These are phyloP conservation scores for Sylvicola fuscatus DNA, from an alignment of 2,888 invertebrate genomes.

Conservation along the genomic window DNA sequence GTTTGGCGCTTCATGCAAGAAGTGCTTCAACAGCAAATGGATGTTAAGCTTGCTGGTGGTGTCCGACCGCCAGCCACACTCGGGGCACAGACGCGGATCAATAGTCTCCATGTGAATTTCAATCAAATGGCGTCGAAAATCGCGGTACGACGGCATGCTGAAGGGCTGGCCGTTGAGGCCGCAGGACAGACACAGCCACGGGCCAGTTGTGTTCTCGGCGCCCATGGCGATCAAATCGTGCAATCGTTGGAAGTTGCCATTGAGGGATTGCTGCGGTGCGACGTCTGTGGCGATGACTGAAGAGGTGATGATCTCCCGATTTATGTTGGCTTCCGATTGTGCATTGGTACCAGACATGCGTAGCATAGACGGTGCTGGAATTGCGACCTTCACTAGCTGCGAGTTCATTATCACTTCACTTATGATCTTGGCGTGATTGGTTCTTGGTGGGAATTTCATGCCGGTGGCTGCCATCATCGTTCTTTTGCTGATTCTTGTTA, in stretches of 20 bases:
- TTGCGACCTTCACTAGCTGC: slow-evolving; percentile 45
- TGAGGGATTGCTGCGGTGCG: slow-evolving; percentile 14
- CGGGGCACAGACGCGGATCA: slow-evolving; percentile 58
- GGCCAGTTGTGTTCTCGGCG: slow-evolving; percentile 43
- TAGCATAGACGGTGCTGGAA: slow-evolving; percentile 5
- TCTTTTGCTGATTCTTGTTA: not conserved
- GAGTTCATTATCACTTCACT: slow-evolving; percentile 75
- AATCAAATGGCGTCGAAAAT: slow-evolving; percentile 62
- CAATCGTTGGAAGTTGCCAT: slow-evolving; percentile 38
- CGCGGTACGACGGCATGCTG: slow-evolving; percentile 56
- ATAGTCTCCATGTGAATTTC: slow-evolving; percentile 62
- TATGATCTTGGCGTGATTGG: slow-evolving; percentile 70
- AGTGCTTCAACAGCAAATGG: slow-evolving; percentile 63
- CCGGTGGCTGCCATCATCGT: no score
- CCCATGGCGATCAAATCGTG: slow-evolving; percentile 36
- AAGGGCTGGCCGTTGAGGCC: slow-evolving; percentile 42
- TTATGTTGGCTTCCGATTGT: not conserved
- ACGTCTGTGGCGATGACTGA: slow-evolving; percentile 3
- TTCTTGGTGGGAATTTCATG: no score
- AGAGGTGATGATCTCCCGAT: not conserved
- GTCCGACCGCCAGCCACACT: slow-evolving; percentile 58
- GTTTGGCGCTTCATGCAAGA: slow-evolving; percentile 45
- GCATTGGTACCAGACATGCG: slow-evolving; percentile 1
- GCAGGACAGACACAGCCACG: slow-evolving; percentile 66
- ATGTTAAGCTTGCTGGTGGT: slow-evolving; percentile 55